Conservation (phyloP, 2,797 vertebrate genomes). For the Thaleichthys pacificus region DNA sequence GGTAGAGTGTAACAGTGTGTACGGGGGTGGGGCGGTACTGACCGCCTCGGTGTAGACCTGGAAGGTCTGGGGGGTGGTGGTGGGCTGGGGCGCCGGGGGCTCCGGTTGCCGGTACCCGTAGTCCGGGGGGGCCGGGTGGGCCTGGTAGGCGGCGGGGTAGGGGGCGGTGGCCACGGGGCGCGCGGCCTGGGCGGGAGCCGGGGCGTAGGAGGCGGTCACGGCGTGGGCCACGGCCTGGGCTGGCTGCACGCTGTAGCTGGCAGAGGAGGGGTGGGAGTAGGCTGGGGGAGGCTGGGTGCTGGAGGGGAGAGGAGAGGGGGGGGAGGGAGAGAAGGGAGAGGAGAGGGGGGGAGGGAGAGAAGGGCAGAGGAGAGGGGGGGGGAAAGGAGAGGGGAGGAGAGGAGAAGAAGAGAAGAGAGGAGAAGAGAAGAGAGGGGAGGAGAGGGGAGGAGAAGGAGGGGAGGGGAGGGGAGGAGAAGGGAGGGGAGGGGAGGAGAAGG, state of each 20-base stretch:
- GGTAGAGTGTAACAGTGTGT: neutral
- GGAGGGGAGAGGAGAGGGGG: neutral
- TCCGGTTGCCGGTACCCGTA: constrained; percentile 68
- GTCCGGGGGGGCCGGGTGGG: constrained; percentile 69
- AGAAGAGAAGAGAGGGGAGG: too few species aligned
- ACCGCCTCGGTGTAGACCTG: constrained; percentile 77
- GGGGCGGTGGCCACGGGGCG: constrained; percentile 57
- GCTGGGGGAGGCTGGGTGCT: constrained; percentile 72
- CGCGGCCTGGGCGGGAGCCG: constrained; percentile 60
- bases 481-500: too few species aligned
- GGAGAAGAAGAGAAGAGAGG: too few species aligned
- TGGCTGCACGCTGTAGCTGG: constrained; percentile 69
- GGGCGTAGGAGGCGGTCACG: constrained; percentile 69
- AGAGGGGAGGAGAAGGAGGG: too few species aligned
- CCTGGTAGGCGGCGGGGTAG: constrained; percentile 67
- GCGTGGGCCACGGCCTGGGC: constrained; percentile 63
- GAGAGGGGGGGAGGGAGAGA: too few species aligned
- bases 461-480: too few species aligned
- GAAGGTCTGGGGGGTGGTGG: constrained; percentile 74
- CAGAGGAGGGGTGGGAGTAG: constrained; percentile 72
- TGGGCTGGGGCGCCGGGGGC: constrained; percentile 64
- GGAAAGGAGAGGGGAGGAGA: too few species aligned
- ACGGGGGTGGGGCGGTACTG: constrained; percentile 38
- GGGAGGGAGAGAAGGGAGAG: neutral
- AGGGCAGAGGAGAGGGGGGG: too few species aligned